phyloP scores from a whole-genome alignment of 1,140 invertebrate genomes.

The Latrodectus geometricus region DNA sequence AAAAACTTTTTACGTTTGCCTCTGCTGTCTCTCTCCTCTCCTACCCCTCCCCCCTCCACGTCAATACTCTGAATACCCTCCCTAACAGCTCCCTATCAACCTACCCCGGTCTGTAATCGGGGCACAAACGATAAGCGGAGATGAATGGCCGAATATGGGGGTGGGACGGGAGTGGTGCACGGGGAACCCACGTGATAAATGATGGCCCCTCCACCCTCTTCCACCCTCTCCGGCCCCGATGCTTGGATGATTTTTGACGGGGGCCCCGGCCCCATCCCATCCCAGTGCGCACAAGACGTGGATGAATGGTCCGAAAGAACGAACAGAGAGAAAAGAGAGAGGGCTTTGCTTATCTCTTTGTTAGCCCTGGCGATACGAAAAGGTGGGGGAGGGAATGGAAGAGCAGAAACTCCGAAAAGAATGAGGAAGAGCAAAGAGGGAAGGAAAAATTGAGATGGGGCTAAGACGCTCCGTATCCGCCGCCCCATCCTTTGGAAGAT shows the following conservation, averaged over 20 bases:
- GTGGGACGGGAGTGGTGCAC: neutral
- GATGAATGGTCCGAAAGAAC: constrained; percentile 37
- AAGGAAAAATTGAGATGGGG: neutral
- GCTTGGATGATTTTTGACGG: constrained; percentile 55
- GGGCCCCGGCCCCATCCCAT: neutral
- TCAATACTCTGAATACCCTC: constrained; percentile 7
- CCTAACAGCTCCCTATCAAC: neutral
- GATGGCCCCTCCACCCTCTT: constrained; percentile 8
- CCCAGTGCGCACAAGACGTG: constrained; percentile 24
- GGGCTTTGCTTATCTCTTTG: constrained; percentile 54
- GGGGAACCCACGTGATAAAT: constrained; percentile 50
- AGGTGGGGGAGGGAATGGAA: neutral
- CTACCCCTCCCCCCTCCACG: neutral
- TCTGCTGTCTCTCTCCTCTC: neutral
- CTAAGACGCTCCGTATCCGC: constrained; percentile 18
- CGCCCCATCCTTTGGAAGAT: neutral
- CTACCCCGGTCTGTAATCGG: constrained; percentile 37
- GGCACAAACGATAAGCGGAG: constrained; percentile 49
- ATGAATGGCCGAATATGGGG: constrained; percentile 55
- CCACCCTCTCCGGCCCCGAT: neutral
- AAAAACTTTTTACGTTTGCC: constrained; percentile 32
- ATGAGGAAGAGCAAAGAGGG: neutral
- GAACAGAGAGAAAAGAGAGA: constrained; percentile 5
- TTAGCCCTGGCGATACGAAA: constrained; percentile 38
- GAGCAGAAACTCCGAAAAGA: neutral